Base-by-base conservation (phyloP, 2,113 vertebrate species). In the Sclerurus mexicanus region DNA sequence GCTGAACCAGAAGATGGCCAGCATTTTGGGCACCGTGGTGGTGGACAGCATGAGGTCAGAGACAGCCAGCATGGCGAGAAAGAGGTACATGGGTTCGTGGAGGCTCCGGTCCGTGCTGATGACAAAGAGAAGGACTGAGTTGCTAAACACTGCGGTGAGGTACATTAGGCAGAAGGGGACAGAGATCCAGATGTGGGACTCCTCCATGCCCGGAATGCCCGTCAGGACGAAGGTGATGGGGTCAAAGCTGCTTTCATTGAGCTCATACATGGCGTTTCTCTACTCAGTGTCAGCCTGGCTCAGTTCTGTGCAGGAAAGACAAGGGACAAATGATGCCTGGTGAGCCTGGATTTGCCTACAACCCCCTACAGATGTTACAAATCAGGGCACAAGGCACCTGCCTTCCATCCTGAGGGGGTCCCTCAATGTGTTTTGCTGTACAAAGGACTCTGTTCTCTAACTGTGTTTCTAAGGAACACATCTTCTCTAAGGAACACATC, bases 101-200 rank as follows among this genome's bases (percentile, higher is more conserved):
- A 98, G 96, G 94, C 89, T 93, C 6, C 89, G 59, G 40, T 98
- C 96, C 0, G 55, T 90, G 82, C 58, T 2, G 18, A 98, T 94
- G 83, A 96, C 11, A 0, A 96, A 76, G 35, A 98, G 85, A 1
- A 97, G 79, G 28, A 94, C 19, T 0, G 62, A 47, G 74, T 97
- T 98, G 62, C 81, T 42, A 2, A 96, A 7, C 49, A 98, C 56
- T 0, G 97, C 97, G 0, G 66, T 24, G 30, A 96, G 3, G 56
- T 98, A 98, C 94, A 98, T 96, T 24, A 96, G 74, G 52, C 93
- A 97, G 93, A 98, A 97, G 59, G 97, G 98, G 5, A 98, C 97
- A 0, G 98, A 98, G 63, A 98, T 96, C 97, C 97, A 98, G 76
- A 96, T 1, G 47, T 98, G 97, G 12, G 95, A 97, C 20, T 90